phyloP scores from a whole-genome alignment of 2,113 vertebrate genomes.

The human (Homo sapiens) region GRCh38 chr2:167080501-167081000 shows the following conservation, averaged over 20 bases:
- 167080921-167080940: not conserved
- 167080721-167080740: not conserved
- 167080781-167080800: not conserved
- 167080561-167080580: not conserved
- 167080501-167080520: not conserved
- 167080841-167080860: not conserved
- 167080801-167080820: not conserved
- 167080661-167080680: not conserved
- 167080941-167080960: not conserved
- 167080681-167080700: not conserved
- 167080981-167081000: not conserved
- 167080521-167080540: not conserved
- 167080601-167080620: not conserved
- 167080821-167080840: not conserved
- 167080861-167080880: not conserved
- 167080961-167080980: not conserved
- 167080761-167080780: not conserved
- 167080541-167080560: not conserved
- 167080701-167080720: not conserved
- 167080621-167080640: not conserved
- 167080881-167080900: conserved; percentile 2
- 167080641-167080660: not conserved
- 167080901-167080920: not conserved
- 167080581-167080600: not conserved
- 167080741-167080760: not conserved